Evolutionary conservation across 2,113 vertebrate genomes (phyloP).

Genomic region (Phaetusa simplex): DNA sequence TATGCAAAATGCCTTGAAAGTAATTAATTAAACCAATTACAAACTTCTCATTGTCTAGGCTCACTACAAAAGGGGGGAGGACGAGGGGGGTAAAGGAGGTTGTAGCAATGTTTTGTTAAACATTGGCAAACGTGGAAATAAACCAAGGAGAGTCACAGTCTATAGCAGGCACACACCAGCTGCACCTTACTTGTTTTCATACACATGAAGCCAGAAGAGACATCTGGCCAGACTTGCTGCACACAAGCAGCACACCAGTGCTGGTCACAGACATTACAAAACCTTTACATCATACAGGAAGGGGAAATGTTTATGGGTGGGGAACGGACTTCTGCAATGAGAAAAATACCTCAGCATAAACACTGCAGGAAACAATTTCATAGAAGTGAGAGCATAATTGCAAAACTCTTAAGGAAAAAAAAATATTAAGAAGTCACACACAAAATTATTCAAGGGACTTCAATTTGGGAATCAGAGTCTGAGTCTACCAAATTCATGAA

Average conservation of each 20-base stretch:
- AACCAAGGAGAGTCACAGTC: not conserved
- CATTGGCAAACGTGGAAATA: not conserved
- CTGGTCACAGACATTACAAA: not conserved
- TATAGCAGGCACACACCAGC: not conserved
- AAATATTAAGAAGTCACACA: not conserved
- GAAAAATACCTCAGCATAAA: not conserved
- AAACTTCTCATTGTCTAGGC: not conserved
- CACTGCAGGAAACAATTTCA: not conserved
- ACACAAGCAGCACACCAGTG: not conserved
- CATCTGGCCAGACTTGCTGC: not conserved
- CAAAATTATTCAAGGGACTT: not conserved
- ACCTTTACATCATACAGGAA: not conserved
- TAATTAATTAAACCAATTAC: not conserved
- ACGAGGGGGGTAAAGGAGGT: fast-evolving
- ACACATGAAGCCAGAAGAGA: not conserved
- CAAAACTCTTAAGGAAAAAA: not conserved
- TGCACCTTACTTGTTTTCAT: not conserved
- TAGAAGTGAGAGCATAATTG: not conserved
- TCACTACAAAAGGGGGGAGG: not conserved
- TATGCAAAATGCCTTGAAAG: not conserved
- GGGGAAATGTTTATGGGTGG: not conserved
- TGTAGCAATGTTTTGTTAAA: not conserved
- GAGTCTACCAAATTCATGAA: not conserved
- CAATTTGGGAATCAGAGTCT: not conserved
- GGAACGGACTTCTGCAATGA: not conserved